A percentile compares a stretch with the other conserved stretches of the same genome.
Conservation (phyloP, 92 coral and sea anemone genomes). For the Blastomussa wellsi region DNA sequence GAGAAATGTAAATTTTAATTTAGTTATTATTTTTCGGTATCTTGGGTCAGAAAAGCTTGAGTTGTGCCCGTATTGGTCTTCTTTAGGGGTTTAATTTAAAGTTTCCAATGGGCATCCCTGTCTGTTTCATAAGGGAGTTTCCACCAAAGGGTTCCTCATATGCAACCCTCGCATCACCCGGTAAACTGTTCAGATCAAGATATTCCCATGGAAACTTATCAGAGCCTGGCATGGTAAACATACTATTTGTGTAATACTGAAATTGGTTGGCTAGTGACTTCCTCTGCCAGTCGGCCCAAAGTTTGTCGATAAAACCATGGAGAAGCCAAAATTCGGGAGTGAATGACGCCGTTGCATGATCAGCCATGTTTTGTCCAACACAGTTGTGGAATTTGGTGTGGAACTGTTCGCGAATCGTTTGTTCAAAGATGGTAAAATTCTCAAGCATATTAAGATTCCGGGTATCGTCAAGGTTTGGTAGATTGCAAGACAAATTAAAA, state of each 20-base stretch:
- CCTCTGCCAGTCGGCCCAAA: conserved; percentile 71
- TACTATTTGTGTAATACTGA: conserved; percentile 34
- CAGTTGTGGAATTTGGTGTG: conserved; percentile 59
- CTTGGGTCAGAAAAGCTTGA: too few species aligned
- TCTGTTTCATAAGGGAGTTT: too few species aligned
- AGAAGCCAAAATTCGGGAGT: conserved; percentile 74
- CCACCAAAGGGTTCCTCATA: conserved; percentile 20
- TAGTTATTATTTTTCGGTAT: too few species aligned
- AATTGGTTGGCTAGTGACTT: conserved; percentile 44
- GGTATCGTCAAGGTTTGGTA: conserved; percentile 17
- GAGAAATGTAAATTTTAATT: too few species aligned
- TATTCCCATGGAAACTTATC: conserved; percentile 34
- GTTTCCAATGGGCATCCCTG: too few species aligned
- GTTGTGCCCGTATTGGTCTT: too few species aligned
- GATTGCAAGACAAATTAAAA: conserved; percentile 31
- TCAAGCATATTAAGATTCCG: background rate
- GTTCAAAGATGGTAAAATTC: conserved; percentile 50
- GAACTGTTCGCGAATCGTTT: conserved; percentile 32
- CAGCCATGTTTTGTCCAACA: conserved; percentile 60
- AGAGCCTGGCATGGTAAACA: conserved; percentile 55
- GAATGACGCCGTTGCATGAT: conserved; percentile 24
- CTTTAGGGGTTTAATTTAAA: too few species aligned
- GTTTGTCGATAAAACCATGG: conserved; percentile 69
- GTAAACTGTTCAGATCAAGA: conserved; percentile 50
- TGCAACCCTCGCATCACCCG: conserved; percentile 51